These are phyloP conservation scores for Percopsis transmontana DNA, from an alignment of 2,113 vertebrate species.

Conservation along the genomic window DNA sequence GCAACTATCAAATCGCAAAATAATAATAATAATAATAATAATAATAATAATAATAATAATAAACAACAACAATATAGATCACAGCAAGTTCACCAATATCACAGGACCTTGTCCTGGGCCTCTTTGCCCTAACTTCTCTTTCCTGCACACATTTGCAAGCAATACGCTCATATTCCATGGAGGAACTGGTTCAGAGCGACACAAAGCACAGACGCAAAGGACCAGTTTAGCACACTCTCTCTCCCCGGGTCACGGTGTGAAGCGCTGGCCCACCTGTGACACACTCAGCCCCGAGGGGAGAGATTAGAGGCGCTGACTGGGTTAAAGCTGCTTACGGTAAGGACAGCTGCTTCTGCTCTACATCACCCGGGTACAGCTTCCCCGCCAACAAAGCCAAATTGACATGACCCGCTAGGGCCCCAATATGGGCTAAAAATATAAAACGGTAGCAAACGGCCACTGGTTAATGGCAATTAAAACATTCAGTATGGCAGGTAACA, in stretches of 20 bases:
- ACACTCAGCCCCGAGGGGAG: constrained; percentile 10
- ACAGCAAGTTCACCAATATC: no score
- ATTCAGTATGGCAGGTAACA: background rate
- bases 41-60: no score
- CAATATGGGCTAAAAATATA: background rate
- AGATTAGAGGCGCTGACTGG: constrained; percentile 59
- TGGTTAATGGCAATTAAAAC: background rate
- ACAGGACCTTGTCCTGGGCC: no score
- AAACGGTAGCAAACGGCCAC: constrained; percentile 3
- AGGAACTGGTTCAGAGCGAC: background rate
- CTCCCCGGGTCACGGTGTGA: background rate
- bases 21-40: no score
- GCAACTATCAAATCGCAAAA: no score
- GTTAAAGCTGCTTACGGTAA: constrained; percentile 66
- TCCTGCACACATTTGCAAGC: background rate
- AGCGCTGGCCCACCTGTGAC: constrained; percentile 10
- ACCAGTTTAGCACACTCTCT: background rate
- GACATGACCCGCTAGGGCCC: background rate
- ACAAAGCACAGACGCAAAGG: no score
- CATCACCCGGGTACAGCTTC: constrained; percentile 35
- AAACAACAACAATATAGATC: no score
- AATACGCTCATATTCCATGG: background rate
- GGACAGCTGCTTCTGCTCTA: constrained; percentile 51
- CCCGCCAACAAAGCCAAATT: constrained; percentile 19
- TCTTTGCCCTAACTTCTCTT: no score